Evolutionary conservation across 1,140 invertebrate genomes (phyloP), one percentile per base, ranked within the genome.

Genomic region (Hyles vespertilio): DNA sequence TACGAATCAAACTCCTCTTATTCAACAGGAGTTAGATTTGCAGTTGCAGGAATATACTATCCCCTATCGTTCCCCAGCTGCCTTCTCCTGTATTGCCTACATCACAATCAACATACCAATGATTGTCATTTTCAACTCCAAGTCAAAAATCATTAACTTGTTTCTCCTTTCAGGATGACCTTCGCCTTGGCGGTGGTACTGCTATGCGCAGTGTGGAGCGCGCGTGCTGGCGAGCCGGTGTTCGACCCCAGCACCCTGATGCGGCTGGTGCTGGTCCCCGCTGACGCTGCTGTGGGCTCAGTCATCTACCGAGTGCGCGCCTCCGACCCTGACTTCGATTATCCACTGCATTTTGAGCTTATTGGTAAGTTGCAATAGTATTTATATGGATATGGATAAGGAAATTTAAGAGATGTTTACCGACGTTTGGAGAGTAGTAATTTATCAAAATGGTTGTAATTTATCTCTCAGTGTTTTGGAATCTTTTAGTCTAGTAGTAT

Each of bases 221-320:
- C 60, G 48, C 71, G 66, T 50, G 75, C 87, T 71, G 92, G 92
- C 77, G 92, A 94, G 74, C 95, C 95, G 59, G 91, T 93, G 71
- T 96, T 97, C 89, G 96, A 96, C 84, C 92, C 94, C 34, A 93
- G 94, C 64, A 95, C 95, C 48, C 92, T 94, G 65, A 95, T 96
- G 93, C 90, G 93, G 69, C 91, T 95, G 52, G 93, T 96, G 47
- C 90, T 96, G 43, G 92, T 97, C 45, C 95, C 96, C 49, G 92
- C 94, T 12, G 95, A 96, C 81, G 94, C 95, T 32, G 92, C 93
- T 69, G 92, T 96, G 65, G 94, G 95, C 59, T 93, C 94, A 10
- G 92, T 96, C 67, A 95, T 97, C 79, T 97, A 97, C 87, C 91
- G 96, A 69, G 91, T 97, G 54, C 92, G 95, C 77, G 96, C 95